phyloP scores from a whole-genome alignment of 2,113 vertebrate species.

The Ciconia stormi region DNA sequence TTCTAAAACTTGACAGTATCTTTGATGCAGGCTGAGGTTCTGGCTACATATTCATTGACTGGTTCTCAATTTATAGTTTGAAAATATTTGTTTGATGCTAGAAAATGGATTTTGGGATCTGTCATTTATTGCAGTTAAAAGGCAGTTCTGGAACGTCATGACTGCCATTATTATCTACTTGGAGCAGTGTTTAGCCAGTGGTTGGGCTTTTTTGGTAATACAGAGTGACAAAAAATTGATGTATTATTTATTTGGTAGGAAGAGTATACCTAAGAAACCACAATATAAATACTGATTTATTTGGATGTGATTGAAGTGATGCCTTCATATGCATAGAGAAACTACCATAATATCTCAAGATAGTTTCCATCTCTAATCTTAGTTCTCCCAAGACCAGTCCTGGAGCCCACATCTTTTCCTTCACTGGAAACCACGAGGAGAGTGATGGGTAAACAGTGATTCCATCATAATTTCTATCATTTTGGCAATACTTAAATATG shows the following conservation, averaged over 20 bases:
- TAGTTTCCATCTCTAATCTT: background rate
- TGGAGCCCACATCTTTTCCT: background rate
- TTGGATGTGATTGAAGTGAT: background rate
- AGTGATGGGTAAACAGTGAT: slow-evolving; percentile 11
- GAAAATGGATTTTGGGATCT: background rate
- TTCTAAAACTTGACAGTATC: background rate
- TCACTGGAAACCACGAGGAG: background rate
- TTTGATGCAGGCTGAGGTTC: background rate
- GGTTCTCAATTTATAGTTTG: background rate
- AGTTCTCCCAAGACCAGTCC: background rate
- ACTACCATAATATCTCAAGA: background rate
- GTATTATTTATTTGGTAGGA: background rate
- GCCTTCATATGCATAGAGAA: background rate
- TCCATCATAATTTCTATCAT: background rate
- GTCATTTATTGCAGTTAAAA: background rate
- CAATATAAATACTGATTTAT: background rate
- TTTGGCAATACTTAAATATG: background rate
- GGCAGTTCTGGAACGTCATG: background rate
- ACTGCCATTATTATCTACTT: background rate
- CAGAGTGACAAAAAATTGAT: background rate
- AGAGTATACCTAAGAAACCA: background rate
- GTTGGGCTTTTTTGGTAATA: background rate
- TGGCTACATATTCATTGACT: background rate
- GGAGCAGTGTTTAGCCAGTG: background rate
- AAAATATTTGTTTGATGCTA: background rate